Percentiles rank a stretch among this genome's conserved stretches.
Evolutionary conservation across 2,888 invertebrate species (phyloP).

Genomic region (Zaprionus obscuricornis): DNA sequence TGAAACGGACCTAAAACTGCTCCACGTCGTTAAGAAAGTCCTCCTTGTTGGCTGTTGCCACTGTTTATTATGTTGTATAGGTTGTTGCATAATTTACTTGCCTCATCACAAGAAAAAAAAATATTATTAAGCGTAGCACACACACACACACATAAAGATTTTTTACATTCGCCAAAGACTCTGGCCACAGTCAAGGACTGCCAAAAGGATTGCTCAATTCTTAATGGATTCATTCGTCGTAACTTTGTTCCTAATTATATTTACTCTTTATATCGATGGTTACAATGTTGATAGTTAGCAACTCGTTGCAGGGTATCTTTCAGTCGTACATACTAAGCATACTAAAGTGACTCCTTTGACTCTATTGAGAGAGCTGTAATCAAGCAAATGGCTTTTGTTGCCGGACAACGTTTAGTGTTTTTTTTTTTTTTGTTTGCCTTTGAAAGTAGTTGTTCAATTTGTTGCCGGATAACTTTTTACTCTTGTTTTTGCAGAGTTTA

Average conservation of each 20-base stretch:
- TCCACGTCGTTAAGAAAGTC: not conserved
- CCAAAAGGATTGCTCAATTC: slow-evolving; percentile 55
- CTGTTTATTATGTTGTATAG: slow-evolving; percentile 68
- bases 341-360: no score
- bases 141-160: not conserved
- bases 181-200: no score
- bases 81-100: slow-evolving; percentile 72
- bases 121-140: slow-evolving; percentile 69
- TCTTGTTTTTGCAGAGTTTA: not conserved
- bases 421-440: no score
- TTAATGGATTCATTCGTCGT: slow-evolving; percentile 56
- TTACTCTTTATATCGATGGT: no score
- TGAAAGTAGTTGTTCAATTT: no score
- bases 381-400: slow-evolving; percentile 61
- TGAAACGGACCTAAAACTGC: slow-evolving; percentile 8
- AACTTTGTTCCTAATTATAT: no score
- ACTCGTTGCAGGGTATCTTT: no score
- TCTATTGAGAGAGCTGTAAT: slow-evolving; percentile 58
- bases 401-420: slow-evolving; percentile 21
- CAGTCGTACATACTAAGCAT: no score
- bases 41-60: slow-evolving; percentile 20
- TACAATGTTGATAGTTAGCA: no score
- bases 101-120: no score
- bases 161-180: slow-evolving; percentile 8
- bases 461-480: not conserved